These are phyloP conservation scores for Eurytoma adleriae DNA, from an alignment of 2,888 invertebrate genomes.

Conservation along the genomic window DNA sequence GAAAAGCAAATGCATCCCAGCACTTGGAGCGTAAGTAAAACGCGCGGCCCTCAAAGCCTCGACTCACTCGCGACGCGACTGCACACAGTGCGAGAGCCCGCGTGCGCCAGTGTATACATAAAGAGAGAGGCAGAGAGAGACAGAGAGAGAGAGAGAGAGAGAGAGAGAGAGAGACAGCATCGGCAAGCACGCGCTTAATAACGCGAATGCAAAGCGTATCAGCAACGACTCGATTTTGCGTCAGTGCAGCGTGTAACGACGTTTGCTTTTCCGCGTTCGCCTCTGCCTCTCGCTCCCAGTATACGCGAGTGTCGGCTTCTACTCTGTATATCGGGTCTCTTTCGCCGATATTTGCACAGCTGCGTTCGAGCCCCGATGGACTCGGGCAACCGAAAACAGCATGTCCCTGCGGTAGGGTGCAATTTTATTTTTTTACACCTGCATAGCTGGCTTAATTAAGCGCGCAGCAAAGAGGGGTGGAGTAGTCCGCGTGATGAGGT, in stretches of 20 bases:
- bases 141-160: not conserved
- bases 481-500: too few species aligned
- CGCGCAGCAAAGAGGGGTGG: too few species aligned
- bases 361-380: conserved; percentile 38
- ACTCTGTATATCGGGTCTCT: not conserved
- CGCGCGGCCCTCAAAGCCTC: too few species aligned
- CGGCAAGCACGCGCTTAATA: conserved; percentile 36
- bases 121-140: not conserved
- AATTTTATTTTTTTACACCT: too few species aligned
- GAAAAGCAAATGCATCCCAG: too few species aligned
- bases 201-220: conserved; percentile 42
- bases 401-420: not conserved
- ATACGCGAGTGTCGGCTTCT: too few species aligned
- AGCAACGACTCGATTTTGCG: conserved; percentile 52
- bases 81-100: not conserved
- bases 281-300: not conserved
- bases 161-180: not conserved
- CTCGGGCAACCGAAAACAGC: conserved; percentile 11
- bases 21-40: too few species aligned
- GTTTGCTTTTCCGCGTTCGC: conserved; percentile 47
- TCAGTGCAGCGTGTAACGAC: conserved; percentile 54
- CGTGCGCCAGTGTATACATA: not conserved
- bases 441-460: too few species aligned
- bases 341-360: conserved; percentile 51
- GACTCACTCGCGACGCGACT: not conserved